Evolutionary conservation across 2,888 invertebrate genomes (phyloP).

Genomic region (Metalampra italica): DNA sequence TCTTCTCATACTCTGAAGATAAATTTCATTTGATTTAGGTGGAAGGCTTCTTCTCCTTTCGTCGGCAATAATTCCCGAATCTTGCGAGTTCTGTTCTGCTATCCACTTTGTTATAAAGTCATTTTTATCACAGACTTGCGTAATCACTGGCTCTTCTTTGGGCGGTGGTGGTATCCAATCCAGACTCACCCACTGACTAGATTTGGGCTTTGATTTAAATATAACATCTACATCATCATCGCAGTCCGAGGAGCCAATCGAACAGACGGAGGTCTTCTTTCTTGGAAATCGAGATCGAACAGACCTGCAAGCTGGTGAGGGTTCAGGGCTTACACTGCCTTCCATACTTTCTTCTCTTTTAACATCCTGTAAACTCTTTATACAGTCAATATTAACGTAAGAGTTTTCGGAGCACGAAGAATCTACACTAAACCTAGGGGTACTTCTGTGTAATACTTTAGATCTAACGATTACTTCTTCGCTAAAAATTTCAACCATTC

Average conservation of each 20-base stretch:
- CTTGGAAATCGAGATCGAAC: slow-evolving; percentile 65
- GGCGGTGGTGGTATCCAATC: slow-evolving; percentile 75
- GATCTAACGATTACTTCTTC: slow-evolving; percentile 62
- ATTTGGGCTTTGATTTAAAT: slow-evolving; percentile 77
- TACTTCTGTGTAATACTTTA: slow-evolving; percentile 59
- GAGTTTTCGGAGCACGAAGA: slow-evolving; percentile 78
- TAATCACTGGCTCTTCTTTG: slow-evolving; percentile 73
- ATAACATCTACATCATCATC: slow-evolving; percentile 76
- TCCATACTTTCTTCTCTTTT: slow-evolving; percentile 63
- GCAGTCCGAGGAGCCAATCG: slow-evolving; percentile 74
- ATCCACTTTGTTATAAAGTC: slow-evolving; percentile 77
- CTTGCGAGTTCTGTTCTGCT: slow-evolving; percentile 71
- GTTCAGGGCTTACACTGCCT: slow-evolving; percentile 46
- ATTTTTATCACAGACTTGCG: slow-evolving; percentile 75
- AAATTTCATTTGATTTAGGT: slow-evolving; percentile 71
- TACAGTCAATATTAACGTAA: slow-evolving; percentile 74
- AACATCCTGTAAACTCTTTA: slow-evolving; percentile 75
- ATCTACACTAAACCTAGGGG: slow-evolving; percentile 73
- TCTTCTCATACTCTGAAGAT: slow-evolving; percentile 70
- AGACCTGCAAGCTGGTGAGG: slow-evolving; percentile 53
- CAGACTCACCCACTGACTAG: slow-evolving; percentile 78
- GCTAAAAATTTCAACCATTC: slow-evolving; percentile 45
- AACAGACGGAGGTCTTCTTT: slow-evolving; percentile 74
- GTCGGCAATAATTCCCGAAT: slow-evolving; percentile 61
- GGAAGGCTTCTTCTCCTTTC: slow-evolving; percentile 72